Percentiles rank a stretch among this genome's conserved stretches.
Conservation (phyloP, 2,888 invertebrate genomes). For the Callimorpha dominula region DNA sequence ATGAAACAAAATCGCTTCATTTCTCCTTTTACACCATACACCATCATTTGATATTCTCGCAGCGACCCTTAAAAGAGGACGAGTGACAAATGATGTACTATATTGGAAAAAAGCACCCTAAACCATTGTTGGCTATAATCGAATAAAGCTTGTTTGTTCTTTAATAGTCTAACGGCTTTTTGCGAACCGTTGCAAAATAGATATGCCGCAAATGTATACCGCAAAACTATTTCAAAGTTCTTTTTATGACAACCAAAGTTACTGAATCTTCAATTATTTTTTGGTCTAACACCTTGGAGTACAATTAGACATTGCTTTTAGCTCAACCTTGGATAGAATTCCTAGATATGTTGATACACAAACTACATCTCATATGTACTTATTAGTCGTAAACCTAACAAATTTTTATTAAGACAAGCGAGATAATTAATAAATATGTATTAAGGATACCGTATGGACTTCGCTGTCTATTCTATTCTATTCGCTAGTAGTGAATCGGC, state of each 20-base stretch:
- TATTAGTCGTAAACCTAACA: too few species aligned
- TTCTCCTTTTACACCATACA: constrained; percentile 38
- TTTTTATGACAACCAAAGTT: neutral
- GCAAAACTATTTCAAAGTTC: constrained; percentile 4
- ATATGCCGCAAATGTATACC: constrained; percentile 23
- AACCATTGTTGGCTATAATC: constrained; percentile 64
- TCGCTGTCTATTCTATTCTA: too few species aligned
- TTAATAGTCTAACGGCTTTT: constrained; percentile 68
- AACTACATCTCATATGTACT: neutral
- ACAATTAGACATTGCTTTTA: neutral
- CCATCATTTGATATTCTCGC: constrained; percentile 67
- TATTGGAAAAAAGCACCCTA: constrained; percentile 75
- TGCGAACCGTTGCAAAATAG: constrained; percentile 34
- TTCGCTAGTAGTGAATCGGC: too few species aligned
- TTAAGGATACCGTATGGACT: too few species aligned
- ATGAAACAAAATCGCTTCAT: constrained; percentile 25
- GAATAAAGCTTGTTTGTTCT: constrained; percentile 61
- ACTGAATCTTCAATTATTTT: neutral
- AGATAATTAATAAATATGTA: too few species aligned
- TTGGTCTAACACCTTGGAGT: neutral
- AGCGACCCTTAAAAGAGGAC: constrained; percentile 68
- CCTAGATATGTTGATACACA: neutral
- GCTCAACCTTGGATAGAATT: neutral
- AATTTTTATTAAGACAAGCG: too few species aligned
- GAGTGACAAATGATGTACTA: constrained; percentile 82